A percentile compares a stretch with the other conserved stretches of the same genome.
Conservation (phyloP, 92 coral and sea anemone genomes). For the Phymanthus crucifer region DNA sequence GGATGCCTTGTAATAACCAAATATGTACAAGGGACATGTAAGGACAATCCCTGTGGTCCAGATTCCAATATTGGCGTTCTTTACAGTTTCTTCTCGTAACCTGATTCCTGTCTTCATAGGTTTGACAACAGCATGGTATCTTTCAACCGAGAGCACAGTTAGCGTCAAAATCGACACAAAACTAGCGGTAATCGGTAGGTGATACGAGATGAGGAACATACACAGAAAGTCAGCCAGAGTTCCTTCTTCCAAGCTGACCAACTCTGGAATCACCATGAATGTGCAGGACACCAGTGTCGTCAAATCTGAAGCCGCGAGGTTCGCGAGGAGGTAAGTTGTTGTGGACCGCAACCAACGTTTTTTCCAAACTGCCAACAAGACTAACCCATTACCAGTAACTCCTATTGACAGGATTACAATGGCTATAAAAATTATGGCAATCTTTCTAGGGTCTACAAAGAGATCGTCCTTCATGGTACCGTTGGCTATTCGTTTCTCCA, state of each 20-base stretch:
- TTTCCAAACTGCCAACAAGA: neutral
- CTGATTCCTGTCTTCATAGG: neutral
- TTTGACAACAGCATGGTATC: too few relatives aligned
- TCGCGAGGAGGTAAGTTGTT: neutral
- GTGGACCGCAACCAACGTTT: conserved; percentile 5
- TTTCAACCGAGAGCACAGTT: neutral
- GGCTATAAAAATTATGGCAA: neutral
- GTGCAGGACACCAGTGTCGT: neutral
- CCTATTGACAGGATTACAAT: neutral
- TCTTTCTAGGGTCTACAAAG: neutral
- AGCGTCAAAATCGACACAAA: neutral
- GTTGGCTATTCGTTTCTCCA: too few relatives aligned
- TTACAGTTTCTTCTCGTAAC: neutral
- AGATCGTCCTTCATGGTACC: neutral
- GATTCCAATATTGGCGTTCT: neutral
- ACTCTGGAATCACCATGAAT: neutral
- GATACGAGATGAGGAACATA: neutral
- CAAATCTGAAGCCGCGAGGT: neutral
- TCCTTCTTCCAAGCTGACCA: neutral
- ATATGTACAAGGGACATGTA: neutral
- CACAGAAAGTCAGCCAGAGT: neutral
- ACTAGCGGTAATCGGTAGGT: neutral
- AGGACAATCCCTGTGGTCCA: neutral
- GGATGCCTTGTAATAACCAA: too few relatives aligned
- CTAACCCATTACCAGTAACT: neutral